Evolutionary conservation across 1,140 invertebrate species (phyloP), one percentile per base, ranked within the genome.

Genomic region (Drosophila lini): DNA sequence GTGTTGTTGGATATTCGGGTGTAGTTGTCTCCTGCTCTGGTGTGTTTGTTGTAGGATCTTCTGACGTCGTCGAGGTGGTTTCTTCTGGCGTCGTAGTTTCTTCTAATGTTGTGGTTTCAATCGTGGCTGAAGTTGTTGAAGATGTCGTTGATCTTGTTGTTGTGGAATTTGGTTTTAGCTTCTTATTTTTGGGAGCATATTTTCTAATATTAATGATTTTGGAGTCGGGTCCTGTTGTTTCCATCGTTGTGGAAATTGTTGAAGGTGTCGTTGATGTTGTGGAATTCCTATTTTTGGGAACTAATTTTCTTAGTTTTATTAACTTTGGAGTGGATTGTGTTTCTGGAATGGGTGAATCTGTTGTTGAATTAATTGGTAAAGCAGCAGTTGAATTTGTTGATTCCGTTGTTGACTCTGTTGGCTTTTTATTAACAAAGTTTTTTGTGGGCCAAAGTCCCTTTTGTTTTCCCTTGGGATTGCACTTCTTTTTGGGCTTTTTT

Each of bases 171-270:
- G 32, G 5, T 0, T 47, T 57, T 5, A n/a, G 47, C 8, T 55
- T 40, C 10, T 11, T 44, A 15, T 5, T 36, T 10, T 16, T 42
- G n/a, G 68, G 56, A 5, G 38, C 25, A 22, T 52, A 11, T 28
- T 73, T 74, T 19, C 4, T 31, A 0, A 70, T 42, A 47, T 34
- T 41, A 32, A 69, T 69, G 5, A 68, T 73, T 41, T 52, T 55
- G 0, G 70, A 40, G 13, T 58, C 28, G 5, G 53, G 25, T 34
- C 22, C 55, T 13, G 68, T 48, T 25, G 57, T 13, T 41, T 42
- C 55, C 40, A 15, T 6, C 15, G 74, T 76, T 15, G 47, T 58
- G 36, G 73, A 2, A 9, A 22, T 25, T 48, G 25, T 32, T 55
- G 59, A 11, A 11, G 47, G 28, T 31, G 47, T 50, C 2, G 47